Evolutionary conservation across 2,113 vertebrate species (phyloP).

Genomic region (Scytalopus superciliaris): DNA sequence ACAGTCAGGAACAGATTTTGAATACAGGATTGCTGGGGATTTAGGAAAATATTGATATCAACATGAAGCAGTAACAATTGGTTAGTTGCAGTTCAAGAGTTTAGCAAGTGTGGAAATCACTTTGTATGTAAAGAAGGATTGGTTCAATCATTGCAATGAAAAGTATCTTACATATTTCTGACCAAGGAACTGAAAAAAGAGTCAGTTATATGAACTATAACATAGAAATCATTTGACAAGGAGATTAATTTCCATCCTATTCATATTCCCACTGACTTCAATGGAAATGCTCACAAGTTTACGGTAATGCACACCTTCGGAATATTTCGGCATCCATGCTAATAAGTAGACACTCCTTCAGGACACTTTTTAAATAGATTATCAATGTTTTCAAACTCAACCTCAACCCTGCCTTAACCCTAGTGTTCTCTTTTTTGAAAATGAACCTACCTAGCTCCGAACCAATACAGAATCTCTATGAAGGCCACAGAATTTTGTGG

Average conservation of each 20-base stretch:
- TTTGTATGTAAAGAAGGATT: background rate
- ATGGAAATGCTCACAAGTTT: background rate
- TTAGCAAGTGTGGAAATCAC: background rate
- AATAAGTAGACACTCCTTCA: background rate
- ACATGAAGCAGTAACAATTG: background rate
- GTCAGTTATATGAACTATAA: background rate
- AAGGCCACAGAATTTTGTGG: background rate
- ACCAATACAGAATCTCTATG: background rate
- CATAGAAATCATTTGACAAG: background rate
- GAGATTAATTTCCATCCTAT: background rate
- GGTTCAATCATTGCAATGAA: background rate
- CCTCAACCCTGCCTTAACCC: background rate
- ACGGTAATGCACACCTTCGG: background rate
- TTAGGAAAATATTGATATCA: background rate
- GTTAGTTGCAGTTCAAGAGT: background rate
- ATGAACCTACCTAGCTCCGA: background rate
- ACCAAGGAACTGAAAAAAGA: background rate
- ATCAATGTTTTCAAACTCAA: background rate
- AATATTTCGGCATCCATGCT: background rate
- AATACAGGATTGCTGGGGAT: background rate
- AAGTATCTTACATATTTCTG: background rate
- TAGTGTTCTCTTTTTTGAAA: background rate
- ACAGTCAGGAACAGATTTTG: background rate
- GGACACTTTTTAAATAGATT: background rate
- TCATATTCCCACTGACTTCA: background rate